Base-by-base conservation (phyloP, 2,888 invertebrate species). In the Macaria liturata region DNA sequence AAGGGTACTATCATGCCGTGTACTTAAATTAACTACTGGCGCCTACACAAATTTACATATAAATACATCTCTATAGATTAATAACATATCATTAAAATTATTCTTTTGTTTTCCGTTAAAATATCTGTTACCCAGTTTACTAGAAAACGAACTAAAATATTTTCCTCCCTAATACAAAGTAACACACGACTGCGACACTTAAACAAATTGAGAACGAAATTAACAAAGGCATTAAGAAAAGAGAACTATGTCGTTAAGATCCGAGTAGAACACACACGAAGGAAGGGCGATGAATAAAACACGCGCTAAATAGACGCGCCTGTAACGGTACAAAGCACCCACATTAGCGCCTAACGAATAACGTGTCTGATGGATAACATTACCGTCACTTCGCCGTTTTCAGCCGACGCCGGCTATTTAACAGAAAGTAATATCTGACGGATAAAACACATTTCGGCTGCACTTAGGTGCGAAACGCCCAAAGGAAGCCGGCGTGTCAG, bases 371-470 rank as follows among this genome's bases (percentile, higher is more conserved):
- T 86, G 85, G 84, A 87, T 89, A 87, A 85, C 81, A 84, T 88
- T 87, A 84, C 85, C 59, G 55, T 39, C 72, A 76, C 74, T 77
- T 76, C 76, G 61, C 74, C 76, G 78, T 81, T 84, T 80, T 61
- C 62, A 78, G 78, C 76, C 78, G 79, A 76, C 76, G 72, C 78
- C 65, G 70, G 72, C 78, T 85, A 80, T 85, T 87, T 82, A 86
- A 80, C 79, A 82, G 86, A 81, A 87, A 87, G 85, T 84, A 85
- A 88, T 90, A 90, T 86, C 86, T 84, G 81, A 82, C 79, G 81
- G 81, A 83, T 84, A 78, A 84, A 85, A 84, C 84, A 86, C 83
- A 84, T 83, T 84, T 86, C 76, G 80, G 81, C 75, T 90, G 87
- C 89, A 89, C 88, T 90, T 89, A 90, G 86, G 83, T 85, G 80